Evolutionary conservation across 2,888 invertebrate species (phyloP), one percentile per base, ranked within the genome.

Genomic region (Branchipolynoe longqiensis): DNA sequence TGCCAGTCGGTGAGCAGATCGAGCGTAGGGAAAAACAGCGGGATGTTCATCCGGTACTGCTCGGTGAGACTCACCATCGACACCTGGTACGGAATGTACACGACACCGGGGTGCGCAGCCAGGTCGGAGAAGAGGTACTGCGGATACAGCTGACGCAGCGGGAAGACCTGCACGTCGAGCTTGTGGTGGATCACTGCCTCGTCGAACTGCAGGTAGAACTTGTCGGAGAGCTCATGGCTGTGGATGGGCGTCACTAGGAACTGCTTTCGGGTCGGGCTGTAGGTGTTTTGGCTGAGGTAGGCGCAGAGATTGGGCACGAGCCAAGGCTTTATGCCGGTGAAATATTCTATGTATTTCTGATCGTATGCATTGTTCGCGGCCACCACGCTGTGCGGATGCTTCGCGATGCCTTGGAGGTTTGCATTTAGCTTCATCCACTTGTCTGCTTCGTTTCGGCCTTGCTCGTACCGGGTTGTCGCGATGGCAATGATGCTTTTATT

Each of bases 301-400:
- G 83, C 88, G 83, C 88, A 88, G 82, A 85, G 88, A 85, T 87
- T 89, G 31, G 89, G 89, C 18, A 89, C 48, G 3, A 89, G 38
- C n/a, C 84, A 36, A 0, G 87, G 86, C 38, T 86, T 84, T 6
- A 89, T 33, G 18, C 89, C 89, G 8, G 89, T 89, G 86, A 89
- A 89, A 82, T 89, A 89, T 59, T 89, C 87, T 14, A 89, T 88
- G 85, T 89, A 89, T 64, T 89, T 88, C 8, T 88, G 87, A 73
- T 89, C 89, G 59, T 89, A 89, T 12, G 89, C 83, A 78, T 89
- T 89, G 73, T 89, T 89, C n/a, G 89, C 89, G 28, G 88, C 89
- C 22, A 89, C 59, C 31, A 89, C 56, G 58, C 85, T 88, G 36
- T 59, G 38, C 25, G 84, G 59, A 31, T 86, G 31, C 14, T 48